These are phyloP conservation scores for Conger conger DNA, from an alignment of 2,113 vertebrate species.

Conservation along the genomic window DNA sequence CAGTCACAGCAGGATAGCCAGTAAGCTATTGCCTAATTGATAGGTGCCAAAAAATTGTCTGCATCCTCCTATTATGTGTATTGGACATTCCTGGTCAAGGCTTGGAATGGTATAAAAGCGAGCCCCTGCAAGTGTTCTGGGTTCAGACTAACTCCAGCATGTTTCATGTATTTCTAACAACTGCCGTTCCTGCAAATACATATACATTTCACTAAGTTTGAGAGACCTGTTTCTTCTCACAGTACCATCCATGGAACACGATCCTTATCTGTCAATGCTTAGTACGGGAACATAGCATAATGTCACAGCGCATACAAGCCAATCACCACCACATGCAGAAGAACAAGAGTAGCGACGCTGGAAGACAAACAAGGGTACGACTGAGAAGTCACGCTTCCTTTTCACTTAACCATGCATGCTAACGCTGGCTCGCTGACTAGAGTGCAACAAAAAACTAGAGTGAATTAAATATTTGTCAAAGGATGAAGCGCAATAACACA, in stretches of 20 bases:
- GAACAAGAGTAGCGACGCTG: not conserved
- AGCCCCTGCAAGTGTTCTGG: too few species aligned
- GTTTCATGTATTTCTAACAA: too few species aligned
- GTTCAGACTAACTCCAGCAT: too few species aligned
- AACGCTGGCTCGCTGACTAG: not conserved
- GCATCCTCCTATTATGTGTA: too few species aligned
- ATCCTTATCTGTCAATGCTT: not conserved
- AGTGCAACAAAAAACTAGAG: not conserved
- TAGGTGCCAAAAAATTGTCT: too few species aligned
- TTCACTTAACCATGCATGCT: not conserved
- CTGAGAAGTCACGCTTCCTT: not conserved
- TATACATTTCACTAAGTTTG: too few species aligned
- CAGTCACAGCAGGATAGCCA: too few species aligned
- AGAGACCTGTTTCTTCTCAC: too few species aligned
- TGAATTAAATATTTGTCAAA: slow-evolving; percentile 17
- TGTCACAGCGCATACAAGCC: not conserved
- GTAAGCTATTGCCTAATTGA: too few species aligned
- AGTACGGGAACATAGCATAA: not conserved
- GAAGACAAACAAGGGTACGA: not conserved
- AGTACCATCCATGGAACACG: not conserved
- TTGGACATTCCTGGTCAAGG: too few species aligned
- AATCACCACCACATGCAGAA: not conserved
- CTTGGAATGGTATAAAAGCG: too few species aligned
- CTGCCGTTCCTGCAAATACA: too few species aligned
- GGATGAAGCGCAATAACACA: not conserved